Percentiles rank a stretch among this genome's conserved stretches.
Conservation (phyloP, 2,113 vertebrate genomes). For the Tragelaphus scriptus region DNA sequence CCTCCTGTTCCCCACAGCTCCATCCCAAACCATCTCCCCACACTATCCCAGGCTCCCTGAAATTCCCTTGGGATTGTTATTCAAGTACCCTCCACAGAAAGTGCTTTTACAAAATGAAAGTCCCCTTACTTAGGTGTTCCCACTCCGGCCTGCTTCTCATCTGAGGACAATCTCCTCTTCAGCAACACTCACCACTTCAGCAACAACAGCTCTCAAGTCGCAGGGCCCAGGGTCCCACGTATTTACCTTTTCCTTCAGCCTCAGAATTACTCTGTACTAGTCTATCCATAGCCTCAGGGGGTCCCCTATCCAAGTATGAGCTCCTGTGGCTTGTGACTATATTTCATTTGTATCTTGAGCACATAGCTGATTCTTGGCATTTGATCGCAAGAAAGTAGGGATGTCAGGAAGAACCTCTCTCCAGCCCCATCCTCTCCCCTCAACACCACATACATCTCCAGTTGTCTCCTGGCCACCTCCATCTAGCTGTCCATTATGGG, state of each 20-base stretch:
- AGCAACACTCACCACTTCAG: neutral
- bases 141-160: neutral
- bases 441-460: neutral
- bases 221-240: neutral
- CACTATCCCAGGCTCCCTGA: neutral
- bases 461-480: neutral
- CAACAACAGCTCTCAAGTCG: neutral
- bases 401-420: neutral
- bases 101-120: neutral
- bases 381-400: neutral
- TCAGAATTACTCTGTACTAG: neutral
- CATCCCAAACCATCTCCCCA: neutral
- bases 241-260: neutral
- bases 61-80: neutral
- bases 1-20: neutral
- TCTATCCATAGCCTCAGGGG: neutral
- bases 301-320: neutral
- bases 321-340: neutral
- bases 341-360: neutral
- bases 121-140: neutral
- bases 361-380: neutral
- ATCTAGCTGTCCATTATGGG: neutral
- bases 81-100: neutral
- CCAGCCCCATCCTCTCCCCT: neutral
- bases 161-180: neutral